Conservation (phyloP, 2,797 vertebrate species). For the Gallinago stenura region DNA sequence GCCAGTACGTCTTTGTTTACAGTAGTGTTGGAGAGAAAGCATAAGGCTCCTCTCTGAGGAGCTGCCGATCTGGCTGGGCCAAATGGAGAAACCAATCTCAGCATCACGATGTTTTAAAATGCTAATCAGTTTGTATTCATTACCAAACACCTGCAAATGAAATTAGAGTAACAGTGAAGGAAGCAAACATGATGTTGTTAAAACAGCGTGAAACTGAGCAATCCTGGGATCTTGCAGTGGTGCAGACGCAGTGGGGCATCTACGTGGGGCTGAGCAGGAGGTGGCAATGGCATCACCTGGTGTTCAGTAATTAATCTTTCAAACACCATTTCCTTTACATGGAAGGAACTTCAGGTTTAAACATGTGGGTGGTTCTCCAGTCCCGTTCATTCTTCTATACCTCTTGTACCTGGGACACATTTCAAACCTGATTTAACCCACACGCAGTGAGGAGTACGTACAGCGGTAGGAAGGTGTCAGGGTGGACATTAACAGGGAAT, state of each 20-base stretch:
- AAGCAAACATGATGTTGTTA: neutral
- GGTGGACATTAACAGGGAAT: neutral
- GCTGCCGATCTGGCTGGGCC: slow-evolving; percentile 52
- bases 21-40: slow-evolving; percentile 1
- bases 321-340: neutral
- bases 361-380: neutral
- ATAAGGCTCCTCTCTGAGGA: neutral
- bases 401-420: neutral
- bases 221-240: neutral
- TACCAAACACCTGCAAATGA: slow-evolving; percentile 65
- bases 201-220: neutral
- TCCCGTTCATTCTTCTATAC: neutral
- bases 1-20: neutral
- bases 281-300: neutral
- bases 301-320: neutral
- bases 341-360: neutral
- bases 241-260: neutral
- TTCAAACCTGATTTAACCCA: neutral
- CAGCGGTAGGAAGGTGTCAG: neutral
- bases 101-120: neutral
- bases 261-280: neutral
- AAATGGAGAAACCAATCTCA: slow-evolving; percentile 32
- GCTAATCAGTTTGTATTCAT: slow-evolving; percentile 74
- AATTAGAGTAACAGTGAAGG: neutral
- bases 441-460: neutral